A percentile compares a stretch with the other conserved stretches of the same genome.
Evolutionary conservation across 2,888 invertebrate genomes (phyloP).

Genomic region (Cheilosia soror): DNA sequence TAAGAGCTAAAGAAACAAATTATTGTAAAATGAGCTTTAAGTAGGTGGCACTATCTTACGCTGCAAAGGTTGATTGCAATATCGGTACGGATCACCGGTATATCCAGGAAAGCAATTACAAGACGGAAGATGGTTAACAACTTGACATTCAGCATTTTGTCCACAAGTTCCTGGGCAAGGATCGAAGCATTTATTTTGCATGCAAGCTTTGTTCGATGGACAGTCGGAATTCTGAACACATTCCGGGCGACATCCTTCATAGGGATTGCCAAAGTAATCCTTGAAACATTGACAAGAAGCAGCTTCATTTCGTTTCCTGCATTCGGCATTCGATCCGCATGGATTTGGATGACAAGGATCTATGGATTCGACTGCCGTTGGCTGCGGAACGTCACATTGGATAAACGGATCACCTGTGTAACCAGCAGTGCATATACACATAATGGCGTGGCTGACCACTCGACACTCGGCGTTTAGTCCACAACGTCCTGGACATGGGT

Average conservation of each 20-base stretch:
- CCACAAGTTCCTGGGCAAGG: conserved; percentile 92
- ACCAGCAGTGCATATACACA: conserved; percentile 88
- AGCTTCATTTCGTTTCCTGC: conserved; percentile 87
- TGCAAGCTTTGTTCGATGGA: conserved; percentile 88
- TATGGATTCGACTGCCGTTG: conserved; percentile 84
- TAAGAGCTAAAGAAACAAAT: conserved; percentile 75
- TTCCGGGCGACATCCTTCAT: conserved; percentile 90
- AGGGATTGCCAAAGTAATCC: conserved; percentile 91
- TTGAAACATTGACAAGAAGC: conserved; percentile 89
- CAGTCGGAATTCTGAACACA: conserved; percentile 90
- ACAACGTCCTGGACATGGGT: conserved; percentile 90
- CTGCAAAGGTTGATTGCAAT: conserved; percentile 85
- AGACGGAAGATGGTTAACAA: conserved; percentile 88
- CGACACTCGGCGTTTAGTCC: conserved; percentile 90
- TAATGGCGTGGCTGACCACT: conserved; percentile 90
- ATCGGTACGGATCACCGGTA: conserved; percentile 90
- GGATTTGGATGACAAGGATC: conserved; percentile 87
- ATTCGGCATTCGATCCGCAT: conserved; percentile 89
- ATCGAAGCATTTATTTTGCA: conserved; percentile 90
- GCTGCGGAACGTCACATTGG: conserved; percentile 85
- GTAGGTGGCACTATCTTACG: conserved; percentile 84
- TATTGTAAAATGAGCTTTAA: not conserved
- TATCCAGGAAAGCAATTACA: conserved; percentile 89
- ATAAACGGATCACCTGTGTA: conserved; percentile 91
- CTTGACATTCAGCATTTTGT: conserved; percentile 89